Evolutionary conservation across 2,113 vertebrate species (phyloP).

Genomic region (Telmatochromis bifrenatus): DNA sequence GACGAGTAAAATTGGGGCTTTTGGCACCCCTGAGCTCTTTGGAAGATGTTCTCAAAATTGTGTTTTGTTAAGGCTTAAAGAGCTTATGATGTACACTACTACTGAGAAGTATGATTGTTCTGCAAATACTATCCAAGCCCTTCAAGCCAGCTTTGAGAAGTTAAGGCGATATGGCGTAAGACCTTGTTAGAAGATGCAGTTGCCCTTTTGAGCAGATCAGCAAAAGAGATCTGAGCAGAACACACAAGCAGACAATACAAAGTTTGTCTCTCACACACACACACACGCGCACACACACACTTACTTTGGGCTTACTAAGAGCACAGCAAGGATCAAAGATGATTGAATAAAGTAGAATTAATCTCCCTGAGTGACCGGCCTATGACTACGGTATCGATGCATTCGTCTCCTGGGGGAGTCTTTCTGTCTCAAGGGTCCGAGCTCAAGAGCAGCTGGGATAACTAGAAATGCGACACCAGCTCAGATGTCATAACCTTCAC

Average conservation of each 20-base stretch:
- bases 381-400: not conserved
- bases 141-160: not conserved
- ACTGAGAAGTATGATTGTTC: not conserved
- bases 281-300: not conserved
- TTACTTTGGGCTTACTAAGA: not conserved
- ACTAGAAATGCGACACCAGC: not conserved
- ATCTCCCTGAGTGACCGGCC: not conserved
- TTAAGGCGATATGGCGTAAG: not conserved
- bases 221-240: not conserved
- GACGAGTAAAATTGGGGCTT: not conserved
- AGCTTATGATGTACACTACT: not conserved
- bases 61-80: not conserved
- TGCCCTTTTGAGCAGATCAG: not conserved
- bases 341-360: constrained; percentile 31
- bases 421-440: not conserved
- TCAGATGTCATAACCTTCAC: not conserved
- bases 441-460: not conserved
- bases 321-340: not conserved
- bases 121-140: not conserved
- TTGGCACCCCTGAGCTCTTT: not conserved
- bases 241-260: not conserved
- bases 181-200: not conserved
- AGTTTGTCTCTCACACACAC: not conserved
- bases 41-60: not conserved
- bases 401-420: not conserved